Conservation (phyloP, 1,140 invertebrate species). For the Linepithema humile region DNA sequence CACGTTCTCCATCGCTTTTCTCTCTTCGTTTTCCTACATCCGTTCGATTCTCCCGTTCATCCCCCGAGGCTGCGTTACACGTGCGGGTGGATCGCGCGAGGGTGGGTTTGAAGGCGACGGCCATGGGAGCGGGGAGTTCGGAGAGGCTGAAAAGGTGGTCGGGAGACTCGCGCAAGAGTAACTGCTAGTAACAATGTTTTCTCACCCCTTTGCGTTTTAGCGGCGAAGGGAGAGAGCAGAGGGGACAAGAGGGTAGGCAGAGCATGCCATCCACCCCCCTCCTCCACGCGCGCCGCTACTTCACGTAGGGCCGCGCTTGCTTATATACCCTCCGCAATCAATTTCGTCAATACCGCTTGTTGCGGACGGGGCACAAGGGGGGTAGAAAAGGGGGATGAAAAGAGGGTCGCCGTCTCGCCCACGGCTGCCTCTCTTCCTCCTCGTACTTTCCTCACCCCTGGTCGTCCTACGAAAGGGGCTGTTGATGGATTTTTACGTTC, state of each 20-base stretch:
- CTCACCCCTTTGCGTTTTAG: conserved; percentile 81
- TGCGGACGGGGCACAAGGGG: conserved; percentile 74
- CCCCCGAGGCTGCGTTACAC: conserved; percentile 75
- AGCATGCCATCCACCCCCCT: conserved; percentile 52
- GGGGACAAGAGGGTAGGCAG: conserved; percentile 21
- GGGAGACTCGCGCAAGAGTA: conserved; percentile 74
- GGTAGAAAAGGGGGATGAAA: conserved; percentile 56
- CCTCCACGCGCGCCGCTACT: conserved; percentile 53
- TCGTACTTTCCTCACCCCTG: conserved; percentile 33
- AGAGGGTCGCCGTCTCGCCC: conserved; percentile 63
- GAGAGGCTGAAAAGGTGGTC: conserved; percentile 42
- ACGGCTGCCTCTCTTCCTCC: conserved; percentile 64
- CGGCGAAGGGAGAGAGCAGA: conserved; percentile 50
- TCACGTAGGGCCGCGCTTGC: conserved; percentile 67
- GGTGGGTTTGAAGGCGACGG: conserved; percentile 55
- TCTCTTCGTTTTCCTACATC: conserved; percentile 64
- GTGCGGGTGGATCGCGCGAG: conserved; percentile 70
- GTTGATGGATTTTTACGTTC: conserved; percentile 58
- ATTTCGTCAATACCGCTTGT: conserved; percentile 83
- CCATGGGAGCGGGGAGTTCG: conserved; percentile 39
- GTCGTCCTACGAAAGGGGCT: conserved; percentile 59
- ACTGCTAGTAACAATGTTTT: conserved; percentile 83
- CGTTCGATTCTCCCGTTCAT: conserved; percentile 70
- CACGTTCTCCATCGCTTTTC: conserved; percentile 16
- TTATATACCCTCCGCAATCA: conserved; percentile 81